phyloP scores from a whole-genome alignment of 2,888 invertebrate genomes.

The Eilema sororculum region DNA sequence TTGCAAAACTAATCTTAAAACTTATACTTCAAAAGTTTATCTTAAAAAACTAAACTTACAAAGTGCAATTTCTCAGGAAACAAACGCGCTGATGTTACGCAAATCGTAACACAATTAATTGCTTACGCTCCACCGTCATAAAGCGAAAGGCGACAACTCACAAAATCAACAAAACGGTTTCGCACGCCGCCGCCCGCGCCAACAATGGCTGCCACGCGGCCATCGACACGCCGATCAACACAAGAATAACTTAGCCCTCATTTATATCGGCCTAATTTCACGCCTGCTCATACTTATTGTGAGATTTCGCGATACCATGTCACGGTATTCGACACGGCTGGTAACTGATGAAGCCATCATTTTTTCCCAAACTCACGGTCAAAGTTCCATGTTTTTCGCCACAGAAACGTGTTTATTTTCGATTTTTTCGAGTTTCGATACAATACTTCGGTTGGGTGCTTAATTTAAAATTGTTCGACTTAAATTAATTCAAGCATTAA shows the following conservation, averaged over 20 bases:
- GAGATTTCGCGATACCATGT: conserved; percentile 77
- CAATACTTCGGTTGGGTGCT: conserved; percentile 59
- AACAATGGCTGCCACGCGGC: conserved; percentile 81
- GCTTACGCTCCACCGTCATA: conserved; percentile 60
- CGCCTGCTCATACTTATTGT: conserved; percentile 82
- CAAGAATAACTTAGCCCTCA: conserved; percentile 77
- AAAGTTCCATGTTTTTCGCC: conserved; percentile 33
- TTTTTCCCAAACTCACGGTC: conserved; percentile 52
- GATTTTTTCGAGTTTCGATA: conserved; percentile 49
- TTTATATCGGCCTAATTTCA: conserved; percentile 82
- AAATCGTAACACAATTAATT: conserved; percentile 70
- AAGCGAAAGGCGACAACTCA: conserved; percentile 63
- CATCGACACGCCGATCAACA: conserved; percentile 69
- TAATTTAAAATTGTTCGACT: conserved; percentile 66
- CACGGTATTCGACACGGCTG: conserved; percentile 80
- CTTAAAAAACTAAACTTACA: not conserved
- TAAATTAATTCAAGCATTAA: conserved; percentile 81
- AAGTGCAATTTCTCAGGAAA: conserved; percentile 34
- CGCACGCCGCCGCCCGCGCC: conserved; percentile 61
- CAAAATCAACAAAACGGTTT: conserved; percentile 81
- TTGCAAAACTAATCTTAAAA: too few species aligned
- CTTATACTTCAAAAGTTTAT: too few species aligned
- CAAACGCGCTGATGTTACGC: conserved; percentile 43
- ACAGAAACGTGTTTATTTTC: conserved; percentile 28
- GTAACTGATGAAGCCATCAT: conserved; percentile 79